Conservation (phyloP, 2,113 vertebrate genomes). For the Rhinogobius similis region DNA sequence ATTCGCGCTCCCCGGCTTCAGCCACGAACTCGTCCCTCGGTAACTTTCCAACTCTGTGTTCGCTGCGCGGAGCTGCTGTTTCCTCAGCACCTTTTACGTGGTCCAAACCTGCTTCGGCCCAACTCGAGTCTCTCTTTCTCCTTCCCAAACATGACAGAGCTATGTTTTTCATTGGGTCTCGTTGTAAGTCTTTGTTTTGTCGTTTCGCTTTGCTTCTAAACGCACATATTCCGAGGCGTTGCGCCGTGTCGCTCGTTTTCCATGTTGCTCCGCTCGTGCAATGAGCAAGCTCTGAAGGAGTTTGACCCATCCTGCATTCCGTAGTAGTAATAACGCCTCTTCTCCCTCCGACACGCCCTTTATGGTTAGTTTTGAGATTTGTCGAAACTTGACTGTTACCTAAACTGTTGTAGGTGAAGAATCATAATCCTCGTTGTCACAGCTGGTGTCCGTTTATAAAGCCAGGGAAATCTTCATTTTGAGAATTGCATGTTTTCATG, state of each 20-base stretch:
- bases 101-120: slow-evolving; percentile 22
- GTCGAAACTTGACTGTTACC: slow-evolving; percentile 5
- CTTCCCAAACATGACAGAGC: slow-evolving; percentile 63
- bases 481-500: background rate
- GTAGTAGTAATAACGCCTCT: slow-evolving; percentile 55
- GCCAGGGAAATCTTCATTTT: background rate
- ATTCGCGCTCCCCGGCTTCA: slow-evolving; percentile 27
- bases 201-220: slow-evolving; percentile 26
- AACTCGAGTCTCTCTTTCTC: slow-evolving; percentile 53
- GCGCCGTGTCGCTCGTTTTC: slow-evolving; percentile 37
- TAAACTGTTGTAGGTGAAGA: background rate
- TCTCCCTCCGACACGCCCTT: slow-evolving; percentile 72
- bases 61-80: slow-evolving; percentile 51
- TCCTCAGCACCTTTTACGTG: slow-evolving; percentile 39
- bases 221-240: slow-evolving; percentile 31
- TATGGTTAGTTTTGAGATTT: slow-evolving; percentile 8
- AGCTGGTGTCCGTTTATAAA: background rate
- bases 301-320: slow-evolving; percentile 77
- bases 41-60: slow-evolving; percentile 66
- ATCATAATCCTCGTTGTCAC: slow-evolving; percentile 39
- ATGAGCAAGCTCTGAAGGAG: slow-evolving; percentile 50
- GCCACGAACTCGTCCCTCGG: slow-evolving; percentile 60
- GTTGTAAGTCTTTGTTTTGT: slow-evolving; percentile 36
- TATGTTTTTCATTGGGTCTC: slow-evolving; percentile 72
- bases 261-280: slow-evolving; percentile 47